phyloP scores from a whole-genome alignment of 2,797 vertebrate genomes.

The Vultur gryphus region DNA sequence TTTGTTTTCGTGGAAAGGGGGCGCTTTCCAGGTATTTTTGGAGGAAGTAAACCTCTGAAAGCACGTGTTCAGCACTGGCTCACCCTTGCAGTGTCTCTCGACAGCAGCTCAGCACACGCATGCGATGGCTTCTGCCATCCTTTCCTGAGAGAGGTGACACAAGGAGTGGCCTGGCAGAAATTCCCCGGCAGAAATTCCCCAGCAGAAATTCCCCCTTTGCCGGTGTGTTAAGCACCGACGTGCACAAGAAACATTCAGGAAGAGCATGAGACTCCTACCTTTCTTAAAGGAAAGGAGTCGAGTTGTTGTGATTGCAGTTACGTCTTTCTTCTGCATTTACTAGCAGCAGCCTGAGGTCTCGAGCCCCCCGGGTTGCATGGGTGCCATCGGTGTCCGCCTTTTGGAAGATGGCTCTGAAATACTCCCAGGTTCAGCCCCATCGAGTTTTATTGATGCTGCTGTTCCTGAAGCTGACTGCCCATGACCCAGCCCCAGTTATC shows the following conservation, averaged over 20 bases:
- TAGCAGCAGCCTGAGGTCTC: not conserved
- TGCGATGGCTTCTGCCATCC: not conserved
- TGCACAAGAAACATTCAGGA: not conserved
- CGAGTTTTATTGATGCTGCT: not conserved
- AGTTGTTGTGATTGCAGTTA: not conserved
- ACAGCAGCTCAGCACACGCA: not conserved
- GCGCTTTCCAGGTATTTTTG: not conserved
- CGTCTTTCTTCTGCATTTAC: not conserved
- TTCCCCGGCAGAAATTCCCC: not conserved
- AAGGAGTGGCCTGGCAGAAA: not conserved
- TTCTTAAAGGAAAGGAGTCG: not conserved
- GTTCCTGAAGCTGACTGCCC: not conserved
- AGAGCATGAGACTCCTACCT: not conserved
- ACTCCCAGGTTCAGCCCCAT: accelerated
- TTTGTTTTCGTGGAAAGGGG: not conserved
- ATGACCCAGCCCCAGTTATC: not conserved
- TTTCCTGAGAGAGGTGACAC: not conserved
- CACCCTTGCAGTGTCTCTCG: accelerated
- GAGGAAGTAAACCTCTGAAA: not conserved
- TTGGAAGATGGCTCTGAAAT: not conserved
- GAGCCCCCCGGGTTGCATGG: not conserved
- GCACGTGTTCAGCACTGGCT: not conserved
- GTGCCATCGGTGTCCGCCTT: accelerated
- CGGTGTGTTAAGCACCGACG: accelerated
- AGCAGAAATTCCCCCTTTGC: not conserved